phyloP scores from a whole-genome alignment of 1,140 invertebrate genomes.

The Musca domestica region DNA sequence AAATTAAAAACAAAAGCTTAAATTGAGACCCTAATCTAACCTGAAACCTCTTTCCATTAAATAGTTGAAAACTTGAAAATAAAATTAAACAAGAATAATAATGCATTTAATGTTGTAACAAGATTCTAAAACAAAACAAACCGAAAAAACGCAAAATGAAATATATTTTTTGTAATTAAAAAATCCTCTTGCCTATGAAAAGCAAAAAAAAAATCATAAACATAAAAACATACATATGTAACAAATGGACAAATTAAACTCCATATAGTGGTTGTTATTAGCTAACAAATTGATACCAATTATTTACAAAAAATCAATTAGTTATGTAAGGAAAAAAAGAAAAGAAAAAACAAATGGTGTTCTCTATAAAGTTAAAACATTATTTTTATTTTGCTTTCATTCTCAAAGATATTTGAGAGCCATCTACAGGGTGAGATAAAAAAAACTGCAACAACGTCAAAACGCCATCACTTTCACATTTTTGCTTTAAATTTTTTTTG shows the following conservation, averaged over 20 bases:
- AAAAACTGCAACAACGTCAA: too few species aligned
- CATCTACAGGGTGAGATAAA: too few species aligned
- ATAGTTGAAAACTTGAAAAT: neutral
- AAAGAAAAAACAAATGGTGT: conserved; percentile 1
- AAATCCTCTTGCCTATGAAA: neutral
- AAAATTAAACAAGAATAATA: neutral
- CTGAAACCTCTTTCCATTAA: neutral
- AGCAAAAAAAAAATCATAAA: too few species aligned
- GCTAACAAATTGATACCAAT: neutral
- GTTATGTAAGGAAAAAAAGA: neutral
- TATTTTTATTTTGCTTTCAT: too few species aligned
- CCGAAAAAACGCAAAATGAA: neutral
- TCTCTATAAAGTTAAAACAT: neutral
- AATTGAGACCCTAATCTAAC: neutral
- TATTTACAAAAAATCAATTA: neutral
- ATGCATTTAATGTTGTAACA: conserved; percentile 22
- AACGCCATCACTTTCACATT: too few species aligned
- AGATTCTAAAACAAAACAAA: conserved; percentile 7
- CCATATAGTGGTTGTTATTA: conserved; percentile 20
- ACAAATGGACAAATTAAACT: conserved; percentile 1
- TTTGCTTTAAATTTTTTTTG: too few species aligned
- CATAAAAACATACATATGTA: neutral
- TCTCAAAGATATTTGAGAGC: too few species aligned
- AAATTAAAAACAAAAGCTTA: conserved; percentile 11
- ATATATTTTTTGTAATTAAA: conserved; percentile 7